Conservation (phyloP, 2,888 invertebrate genomes). For the Cataglyphis rosenhaueri region DNA sequence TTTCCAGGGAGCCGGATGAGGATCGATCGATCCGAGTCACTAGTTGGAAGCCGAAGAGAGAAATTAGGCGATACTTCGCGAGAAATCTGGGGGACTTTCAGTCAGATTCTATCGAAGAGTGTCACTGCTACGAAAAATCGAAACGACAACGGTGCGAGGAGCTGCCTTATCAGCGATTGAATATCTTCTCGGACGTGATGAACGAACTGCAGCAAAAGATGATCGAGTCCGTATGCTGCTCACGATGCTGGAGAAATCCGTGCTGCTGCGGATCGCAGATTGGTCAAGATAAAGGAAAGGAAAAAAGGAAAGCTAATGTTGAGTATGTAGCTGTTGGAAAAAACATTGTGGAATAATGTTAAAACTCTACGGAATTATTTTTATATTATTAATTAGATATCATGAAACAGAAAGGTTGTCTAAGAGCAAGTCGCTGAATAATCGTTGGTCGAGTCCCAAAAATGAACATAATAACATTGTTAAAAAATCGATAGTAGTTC, state of each 20-base stretch:
- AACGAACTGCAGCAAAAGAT: constrained; percentile 79
- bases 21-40: constrained; percentile 69
- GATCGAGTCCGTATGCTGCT: constrained; percentile 70
- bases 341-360: not conserved
- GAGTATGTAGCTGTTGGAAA: constrained; percentile 34
- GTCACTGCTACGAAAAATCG: constrained; percentile 60
- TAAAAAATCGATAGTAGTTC: constrained; percentile 9
- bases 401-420: constrained; percentile 58
- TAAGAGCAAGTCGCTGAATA: constrained; percentile 62
- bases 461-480: constrained; percentile 44
- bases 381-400: not conserved
- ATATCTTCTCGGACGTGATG: constrained; percentile 78
- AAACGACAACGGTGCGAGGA: constrained; percentile 70
- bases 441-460: constrained; percentile 60
- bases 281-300: constrained; percentile 41
- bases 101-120: constrained; percentile 50
- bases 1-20: constrained; percentile 51
- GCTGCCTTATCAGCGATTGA: constrained; percentile 76
- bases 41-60: constrained; percentile 75
- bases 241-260: constrained; percentile 69
- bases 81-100: constrained; percentile 60
- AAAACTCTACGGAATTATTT: not conserved
- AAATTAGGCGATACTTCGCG: constrained; percentile 71
- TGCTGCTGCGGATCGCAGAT: constrained; percentile 69
- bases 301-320: constrained; percentile 54